phyloP scores from a whole-genome alignment of 2,888 invertebrate species.

The Drosophila dives region DNA sequence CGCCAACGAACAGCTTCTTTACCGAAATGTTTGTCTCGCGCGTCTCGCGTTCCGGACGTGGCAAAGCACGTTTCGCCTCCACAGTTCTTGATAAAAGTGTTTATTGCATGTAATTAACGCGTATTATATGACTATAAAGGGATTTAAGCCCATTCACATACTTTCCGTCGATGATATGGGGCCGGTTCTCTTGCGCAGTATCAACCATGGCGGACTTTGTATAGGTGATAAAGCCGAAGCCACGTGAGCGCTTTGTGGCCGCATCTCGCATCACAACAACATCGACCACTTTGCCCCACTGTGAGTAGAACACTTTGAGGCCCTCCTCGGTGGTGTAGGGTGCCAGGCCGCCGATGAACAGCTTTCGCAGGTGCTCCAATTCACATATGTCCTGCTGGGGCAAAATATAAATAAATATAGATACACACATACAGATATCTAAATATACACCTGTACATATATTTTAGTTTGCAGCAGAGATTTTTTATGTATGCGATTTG shows the following conservation, averaged over 20 bases:
- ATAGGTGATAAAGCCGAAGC: conserved; percentile 99
- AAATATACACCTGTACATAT: conserved; percentile 3
- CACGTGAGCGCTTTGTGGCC: conserved; percentile 95
- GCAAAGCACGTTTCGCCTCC: conserved; percentile 98
- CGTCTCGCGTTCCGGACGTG: conserved; percentile 94
- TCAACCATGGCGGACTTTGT: conserved; percentile 97
- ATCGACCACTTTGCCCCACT: conserved; percentile 98
- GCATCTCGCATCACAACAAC: conserved; percentile 99
- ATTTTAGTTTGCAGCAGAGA: conserved; percentile 5
- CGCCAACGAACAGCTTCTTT: conserved; percentile 97
- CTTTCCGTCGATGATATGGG: conserved; percentile 96
- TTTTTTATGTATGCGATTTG: conserved; percentile 4
- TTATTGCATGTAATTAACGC: not conserved
- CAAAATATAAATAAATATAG: conserved; percentile 10
- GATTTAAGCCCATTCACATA: conserved; percentile 38
- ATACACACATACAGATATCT: not conserved
- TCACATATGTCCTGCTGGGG: conserved; percentile 82
- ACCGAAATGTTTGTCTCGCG: conserved; percentile 97
- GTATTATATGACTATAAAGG: not conserved
- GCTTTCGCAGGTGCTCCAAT: conserved; percentile 92
- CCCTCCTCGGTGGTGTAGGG: conserved; percentile 96
- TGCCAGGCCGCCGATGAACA: conserved; percentile 98
- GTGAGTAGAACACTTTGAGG: conserved; percentile 95
- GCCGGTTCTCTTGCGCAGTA: conserved; percentile 94
- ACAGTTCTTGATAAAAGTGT: conserved; percentile 88